Conservation (phyloP, 2,113 vertebrate genomes). For the Strix aluco region DNA sequence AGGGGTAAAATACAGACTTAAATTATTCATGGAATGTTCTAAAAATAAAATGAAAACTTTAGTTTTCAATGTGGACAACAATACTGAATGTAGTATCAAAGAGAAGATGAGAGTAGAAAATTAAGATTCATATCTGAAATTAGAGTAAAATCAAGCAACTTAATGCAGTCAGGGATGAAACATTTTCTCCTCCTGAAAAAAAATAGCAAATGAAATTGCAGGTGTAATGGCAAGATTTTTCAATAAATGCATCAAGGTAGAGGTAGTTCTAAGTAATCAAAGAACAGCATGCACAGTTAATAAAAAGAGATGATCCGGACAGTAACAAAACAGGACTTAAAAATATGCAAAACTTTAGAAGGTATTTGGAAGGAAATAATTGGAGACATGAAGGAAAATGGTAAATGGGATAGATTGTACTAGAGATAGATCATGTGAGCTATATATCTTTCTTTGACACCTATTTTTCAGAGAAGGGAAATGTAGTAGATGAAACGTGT, state of each 20-base stretch:
- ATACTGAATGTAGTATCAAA: neutral
- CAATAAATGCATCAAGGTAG: neutral
- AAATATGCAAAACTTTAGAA: neutral
- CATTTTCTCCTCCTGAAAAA: neutral
- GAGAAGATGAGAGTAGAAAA: neutral
- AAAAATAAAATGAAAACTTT: neutral
- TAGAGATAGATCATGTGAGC: neutral
- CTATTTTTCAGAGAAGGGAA: neutral
- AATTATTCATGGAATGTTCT: neutral
- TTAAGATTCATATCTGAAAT: neutral
- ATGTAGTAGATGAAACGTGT: slow-evolving; percentile 15
- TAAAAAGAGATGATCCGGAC: neutral
- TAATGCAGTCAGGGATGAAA: neutral
- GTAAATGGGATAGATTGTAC: neutral
- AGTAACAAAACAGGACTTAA: neutral
- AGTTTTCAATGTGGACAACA: neutral
- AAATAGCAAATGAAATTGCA: neutral
- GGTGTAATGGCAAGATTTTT: neutral
- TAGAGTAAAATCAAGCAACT: neutral
- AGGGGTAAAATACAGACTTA: neutral
- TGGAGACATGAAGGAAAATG: neutral
- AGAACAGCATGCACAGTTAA: neutral
- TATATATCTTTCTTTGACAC: neutral
- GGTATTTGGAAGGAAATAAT: neutral
- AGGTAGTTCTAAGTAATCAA: neutral